These are phyloP conservation scores for Struthidea cinerea DNA, from an alignment of 2,113 vertebrate species.

Conservation along the genomic window DNA sequence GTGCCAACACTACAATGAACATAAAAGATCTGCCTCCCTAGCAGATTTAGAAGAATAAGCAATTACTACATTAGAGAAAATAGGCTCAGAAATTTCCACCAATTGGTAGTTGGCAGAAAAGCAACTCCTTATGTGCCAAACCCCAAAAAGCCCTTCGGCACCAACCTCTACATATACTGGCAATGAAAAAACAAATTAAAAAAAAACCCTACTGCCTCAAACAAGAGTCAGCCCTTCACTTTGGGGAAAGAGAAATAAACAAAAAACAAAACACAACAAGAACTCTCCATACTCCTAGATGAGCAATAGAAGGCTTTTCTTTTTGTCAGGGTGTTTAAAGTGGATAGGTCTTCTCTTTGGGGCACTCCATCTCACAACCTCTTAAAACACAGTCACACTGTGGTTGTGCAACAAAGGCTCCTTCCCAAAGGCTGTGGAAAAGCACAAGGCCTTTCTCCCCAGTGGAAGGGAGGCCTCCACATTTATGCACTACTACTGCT, in stretches of 20 bases:
- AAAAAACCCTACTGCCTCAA: neutral
- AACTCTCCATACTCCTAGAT: neutral
- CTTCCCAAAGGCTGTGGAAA: neutral
- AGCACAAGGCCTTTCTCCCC: neutral
- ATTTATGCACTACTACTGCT: neutral
- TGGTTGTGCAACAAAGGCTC: neutral
- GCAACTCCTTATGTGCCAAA: constrained; percentile 7
- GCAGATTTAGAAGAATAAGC: constrained; percentile 55
- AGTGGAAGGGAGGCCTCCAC: neutral
- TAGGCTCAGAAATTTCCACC: constrained; percentile 33
- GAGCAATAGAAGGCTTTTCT: neutral
- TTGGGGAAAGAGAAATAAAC: neutral
- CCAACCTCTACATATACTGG: neutral
- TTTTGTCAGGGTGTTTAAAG: neutral
- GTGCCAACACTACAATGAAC: constrained; percentile 12
- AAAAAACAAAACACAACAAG: neutral
- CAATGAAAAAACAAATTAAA: neutral
- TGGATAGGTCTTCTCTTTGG: neutral
- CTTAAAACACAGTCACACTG: neutral
- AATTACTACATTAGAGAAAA: constrained; percentile 59
- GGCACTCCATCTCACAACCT: neutral
- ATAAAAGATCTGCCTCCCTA: constrained; percentile 42
- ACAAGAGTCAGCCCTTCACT: neutral
- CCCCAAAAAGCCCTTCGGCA: neutral
- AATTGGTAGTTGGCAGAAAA: constrained; percentile 42